Base-by-base conservation (phyloP, 2,888 invertebrate genomes). In the Drosophila cognata region DNA sequence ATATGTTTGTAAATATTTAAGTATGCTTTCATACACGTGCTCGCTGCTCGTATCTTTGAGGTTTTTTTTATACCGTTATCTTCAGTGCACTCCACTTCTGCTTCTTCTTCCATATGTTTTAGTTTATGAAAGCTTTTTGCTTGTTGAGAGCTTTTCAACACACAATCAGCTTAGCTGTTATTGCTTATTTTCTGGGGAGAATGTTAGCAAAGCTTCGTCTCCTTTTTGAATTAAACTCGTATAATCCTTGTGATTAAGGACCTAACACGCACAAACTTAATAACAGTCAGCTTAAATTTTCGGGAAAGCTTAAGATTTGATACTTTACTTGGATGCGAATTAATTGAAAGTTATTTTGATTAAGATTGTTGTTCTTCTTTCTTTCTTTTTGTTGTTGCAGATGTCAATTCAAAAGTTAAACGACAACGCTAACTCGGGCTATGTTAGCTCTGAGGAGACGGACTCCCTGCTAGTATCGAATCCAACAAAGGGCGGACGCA, bases 361-460 rank as follows among this genome's bases (percentile, higher is more conserved):
- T 28, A 18, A 18, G 5, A 50, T 50, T 46, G 13, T 46, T 46
- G 4, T 25, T 48, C 16, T 28, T 18, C 2, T 21, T 21, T 35
- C 10, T 4, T 6, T 10, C 2, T 5, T 8, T 43, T 33, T 11
- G 0, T n/a, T 11, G 0, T 75, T 90, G 6, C 81, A 92, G 92
- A 93, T 93, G 93, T 93, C 94, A 79, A 84, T 91, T 79, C 92
- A 93, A 74, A 94, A 94, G 75, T 94, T 94, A 75, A 94, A 94
- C 56, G 95, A 95, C 91, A 94, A 94, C 61, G 94, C 94, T 56
- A 95, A 95, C 91, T 95, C 95, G 53, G 95, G 95, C 74, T 95
- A 95, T 90, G 95, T 96, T 80, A 96, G 96, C 93, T 96, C 96
- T 91, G 97, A 97, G 93, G 97, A 97, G 94, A 97, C 97, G 65